These are phyloP conservation scores for Fregata magnificens DNA, from an alignment of 2,113 vertebrate genomes.

Conservation along the genomic window DNA sequence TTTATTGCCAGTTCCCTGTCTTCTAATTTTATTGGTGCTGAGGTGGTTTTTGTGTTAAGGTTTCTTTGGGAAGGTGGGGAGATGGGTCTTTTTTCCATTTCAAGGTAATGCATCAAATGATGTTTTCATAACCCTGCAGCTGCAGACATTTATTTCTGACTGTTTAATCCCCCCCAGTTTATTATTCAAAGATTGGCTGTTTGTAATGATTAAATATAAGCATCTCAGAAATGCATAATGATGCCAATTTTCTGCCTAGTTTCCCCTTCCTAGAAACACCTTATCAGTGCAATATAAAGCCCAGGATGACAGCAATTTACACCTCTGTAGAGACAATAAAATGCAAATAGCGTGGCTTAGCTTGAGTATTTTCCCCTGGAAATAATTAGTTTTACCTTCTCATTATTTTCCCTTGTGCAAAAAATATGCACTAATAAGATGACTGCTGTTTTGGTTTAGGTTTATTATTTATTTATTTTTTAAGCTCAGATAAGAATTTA, in stretches of 20 bases:
- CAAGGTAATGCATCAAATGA: neutral
- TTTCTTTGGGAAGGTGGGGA: neutral
- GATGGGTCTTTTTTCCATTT: neutral
- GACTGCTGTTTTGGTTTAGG: neutral
- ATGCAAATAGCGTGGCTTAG: neutral
- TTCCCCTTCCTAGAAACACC: neutral
- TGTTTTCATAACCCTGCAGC: neutral
- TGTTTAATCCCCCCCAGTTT: neutral
- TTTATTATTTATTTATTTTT: neutral
- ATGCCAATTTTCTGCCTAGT: slow-evolving; percentile 16
- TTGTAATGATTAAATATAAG: neutral
- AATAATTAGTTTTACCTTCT: neutral
- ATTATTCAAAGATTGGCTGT: neutral
- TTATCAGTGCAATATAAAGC: neutral
- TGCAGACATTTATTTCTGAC: neutral
- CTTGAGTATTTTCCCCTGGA: neutral
- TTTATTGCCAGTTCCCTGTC: neutral
- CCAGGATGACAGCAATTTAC: slow-evolving; percentile 3
- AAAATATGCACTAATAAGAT: neutral
- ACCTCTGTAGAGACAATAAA: slow-evolving; percentile 12
- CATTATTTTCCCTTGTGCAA: neutral
- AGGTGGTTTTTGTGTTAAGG: neutral
- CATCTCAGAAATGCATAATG: neutral
- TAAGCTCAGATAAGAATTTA: neutral
- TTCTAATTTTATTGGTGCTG: neutral